These are phyloP conservation scores for Pelusios castaneus DNA, from an alignment of 2,113 vertebrate genomes.

Conservation along the genomic window DNA sequence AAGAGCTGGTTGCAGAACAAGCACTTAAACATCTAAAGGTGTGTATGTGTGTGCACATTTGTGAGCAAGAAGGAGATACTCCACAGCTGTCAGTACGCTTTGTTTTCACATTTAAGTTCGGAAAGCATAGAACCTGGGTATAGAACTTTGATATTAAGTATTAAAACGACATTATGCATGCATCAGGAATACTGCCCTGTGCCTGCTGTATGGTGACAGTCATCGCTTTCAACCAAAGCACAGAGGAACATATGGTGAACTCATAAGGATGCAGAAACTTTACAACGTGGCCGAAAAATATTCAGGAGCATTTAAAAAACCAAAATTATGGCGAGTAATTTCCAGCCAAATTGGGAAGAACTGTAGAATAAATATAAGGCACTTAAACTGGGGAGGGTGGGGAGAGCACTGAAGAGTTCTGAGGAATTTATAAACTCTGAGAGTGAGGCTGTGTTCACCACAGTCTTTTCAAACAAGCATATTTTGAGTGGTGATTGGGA, in stretches of 20 bases:
- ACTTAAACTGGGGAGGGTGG: neutral
- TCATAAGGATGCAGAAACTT: neutral
- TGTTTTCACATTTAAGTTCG: neutral
- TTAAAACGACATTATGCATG: neutral
- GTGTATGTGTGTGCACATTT: neutral
- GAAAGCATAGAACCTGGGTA: neutral
- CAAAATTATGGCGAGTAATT: neutral
- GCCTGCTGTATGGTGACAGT: neutral
- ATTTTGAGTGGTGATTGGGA: neutral
- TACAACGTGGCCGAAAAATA: neutral
- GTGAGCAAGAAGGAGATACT: neutral
- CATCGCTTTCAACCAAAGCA: neutral
- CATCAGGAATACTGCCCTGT: neutral
- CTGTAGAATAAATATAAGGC: neutral
- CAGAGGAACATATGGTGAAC: neutral
- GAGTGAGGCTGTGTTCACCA: neutral
- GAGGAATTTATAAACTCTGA: neutral
- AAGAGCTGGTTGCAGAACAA: constrained; percentile 92
- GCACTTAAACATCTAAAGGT: constrained; percentile 95
- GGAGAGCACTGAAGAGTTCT: neutral
- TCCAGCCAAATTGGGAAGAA: neutral
- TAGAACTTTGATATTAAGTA: neutral
- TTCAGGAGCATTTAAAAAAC: neutral
- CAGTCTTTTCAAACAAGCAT: neutral
- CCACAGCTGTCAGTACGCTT: neutral